phyloP scores from a whole-genome alignment of 2,888 invertebrate species.

The Agonopterix subpropinquella region DNA sequence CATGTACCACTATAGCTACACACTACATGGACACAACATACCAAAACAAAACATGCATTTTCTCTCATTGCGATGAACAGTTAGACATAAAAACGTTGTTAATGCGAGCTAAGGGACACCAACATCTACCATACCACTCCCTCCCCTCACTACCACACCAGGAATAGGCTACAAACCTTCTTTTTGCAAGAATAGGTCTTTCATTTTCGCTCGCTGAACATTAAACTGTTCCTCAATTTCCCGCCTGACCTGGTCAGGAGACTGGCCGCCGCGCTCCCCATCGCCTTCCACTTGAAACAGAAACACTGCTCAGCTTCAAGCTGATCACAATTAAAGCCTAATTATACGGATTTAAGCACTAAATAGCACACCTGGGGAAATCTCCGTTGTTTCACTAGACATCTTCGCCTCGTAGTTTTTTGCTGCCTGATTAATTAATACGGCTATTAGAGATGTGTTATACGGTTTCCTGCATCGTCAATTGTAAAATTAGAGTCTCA shows the following conservation, averaged over 20 bases:
- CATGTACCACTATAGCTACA: too few relatives aligned
- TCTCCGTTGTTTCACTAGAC: slow-evolving; percentile 47
- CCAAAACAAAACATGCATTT: too few relatives aligned
- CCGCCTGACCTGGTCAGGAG: slow-evolving; percentile 40
- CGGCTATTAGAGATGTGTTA: background rate
- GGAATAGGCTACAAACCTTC: slow-evolving; percentile 80
- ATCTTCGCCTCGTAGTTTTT: slow-evolving; percentile 23
- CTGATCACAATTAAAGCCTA: slow-evolving; percentile 30
- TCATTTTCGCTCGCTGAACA: slow-evolving; percentile 92
- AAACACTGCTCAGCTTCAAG: slow-evolving; percentile 59
- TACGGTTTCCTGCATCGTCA: slow-evolving; percentile 9
- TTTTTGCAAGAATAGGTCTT: slow-evolving; percentile 94
- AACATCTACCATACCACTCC: background rate
- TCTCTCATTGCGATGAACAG: background rate
- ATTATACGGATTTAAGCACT: slow-evolving; percentile 14
- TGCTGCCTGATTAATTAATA: background rate
- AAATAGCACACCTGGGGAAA: slow-evolving; percentile 58
- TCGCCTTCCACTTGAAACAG: slow-evolving; percentile 62
- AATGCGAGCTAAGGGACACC: too few relatives aligned
- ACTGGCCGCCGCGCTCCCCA: slow-evolving; percentile 32
- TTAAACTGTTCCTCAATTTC: slow-evolving; percentile 91
- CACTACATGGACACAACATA: too few relatives aligned
- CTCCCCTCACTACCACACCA: slow-evolving; percentile 17
- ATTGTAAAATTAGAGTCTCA: slow-evolving; percentile 2
- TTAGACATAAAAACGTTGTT: background rate